phyloP scores from a whole-genome alignment of 2,113 vertebrate genomes.

The Neodontobutis hainanensis region DNA sequence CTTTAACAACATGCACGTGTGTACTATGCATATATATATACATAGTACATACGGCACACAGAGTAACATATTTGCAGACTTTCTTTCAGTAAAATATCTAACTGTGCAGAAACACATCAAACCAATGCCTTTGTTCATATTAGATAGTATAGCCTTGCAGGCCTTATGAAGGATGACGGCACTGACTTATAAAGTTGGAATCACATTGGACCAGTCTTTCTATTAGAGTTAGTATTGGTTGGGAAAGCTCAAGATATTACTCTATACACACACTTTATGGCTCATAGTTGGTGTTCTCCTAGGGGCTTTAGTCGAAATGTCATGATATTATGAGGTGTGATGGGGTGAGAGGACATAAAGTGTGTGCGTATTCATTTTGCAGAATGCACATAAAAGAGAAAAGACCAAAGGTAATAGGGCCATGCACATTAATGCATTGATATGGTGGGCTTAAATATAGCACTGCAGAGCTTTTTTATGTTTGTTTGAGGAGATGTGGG shows the following conservation, averaged over 20 bases:
- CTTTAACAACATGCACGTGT: conserved; percentile 27
- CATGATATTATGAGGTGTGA: conserved; percentile 41
- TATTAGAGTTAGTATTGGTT: conserved; percentile 14
- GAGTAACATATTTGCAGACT: conserved; percentile 34
- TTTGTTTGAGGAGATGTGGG: conserved; percentile 35
- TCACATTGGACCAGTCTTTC: not conserved
- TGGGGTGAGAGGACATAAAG: conserved; percentile 13
- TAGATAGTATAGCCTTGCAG: conserved; percentile 37
- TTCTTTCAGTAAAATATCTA: conserved; percentile 12
- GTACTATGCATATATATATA: too few species aligned
- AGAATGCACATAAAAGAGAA: conserved; percentile 35
- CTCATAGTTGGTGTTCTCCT: conserved; percentile 34
- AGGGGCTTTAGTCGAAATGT: conserved; percentile 43
- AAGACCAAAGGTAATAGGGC: conserved; percentile 13
- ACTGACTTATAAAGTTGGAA: conserved; percentile 3
- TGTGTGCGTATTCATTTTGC: conserved; percentile 6
- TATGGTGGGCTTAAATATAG: conserved; percentile 46
- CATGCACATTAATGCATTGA: conserved; percentile 34
- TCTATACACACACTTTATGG: conserved; percentile 18
- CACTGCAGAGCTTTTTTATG: conserved; percentile 12
- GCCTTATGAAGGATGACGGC: conserved; percentile 19
- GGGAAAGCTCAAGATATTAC: conserved; percentile 24
- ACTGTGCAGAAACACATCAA: conserved; percentile 40
- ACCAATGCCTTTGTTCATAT: conserved; percentile 56
- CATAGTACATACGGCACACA: conserved; percentile 26